Base-by-base conservation (phyloP, 92 coral and sea anemone genomes). In the Bergia sp. region DNA sequence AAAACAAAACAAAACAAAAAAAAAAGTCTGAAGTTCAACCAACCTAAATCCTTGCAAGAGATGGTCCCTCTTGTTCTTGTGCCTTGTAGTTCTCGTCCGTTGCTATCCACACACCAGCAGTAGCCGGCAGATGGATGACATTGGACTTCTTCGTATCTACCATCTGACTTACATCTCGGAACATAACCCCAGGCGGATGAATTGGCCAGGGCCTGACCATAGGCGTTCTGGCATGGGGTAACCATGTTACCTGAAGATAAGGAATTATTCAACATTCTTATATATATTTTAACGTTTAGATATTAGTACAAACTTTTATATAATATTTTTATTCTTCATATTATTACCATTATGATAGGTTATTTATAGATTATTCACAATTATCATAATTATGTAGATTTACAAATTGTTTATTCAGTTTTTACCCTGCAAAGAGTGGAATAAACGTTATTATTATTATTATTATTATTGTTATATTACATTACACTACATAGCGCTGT, bases 81-180 rank as follows among this genome's bases (percentile, higher is more conserved):
- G 13, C 94, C 94, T 72, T 55, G 88, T 73, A 89, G 11, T 50
- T 89, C 94, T 42, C 58, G 88, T 81, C 94, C 94, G 47, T 86
- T 81, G 45, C 49, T 29, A 71, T 92, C 91, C 44, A 89, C 94
- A 72, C 94, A 92, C 94, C 94, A 92, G 40, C 94, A 92, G 86
- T 86, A 76, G 9, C 86, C 73, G 71, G 90, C 37, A 8, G 87
- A 64, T 0, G 90, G 90, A 50, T 89, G 89, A 39, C 94, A 92
- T 75, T 92, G 94, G 21, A 92, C 87, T 71, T 92, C 92, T 58
- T 92, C 94, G 82, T 86, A 92, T 42, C 94, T 66, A 38, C 94
- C 94, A 72, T 92, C 94, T 10, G 82, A 79, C 71, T 90, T 92
- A 78, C 94, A 92, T 57, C 90, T 86, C 71, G 94, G 92, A 40